Percentiles rank a stretch among this genome's conserved stretches.
These are phyloP conservation scores for Leptoclinus maculatus DNA, from an alignment of 2,797 vertebrate genomes.

Conservation along the genomic window DNA sequence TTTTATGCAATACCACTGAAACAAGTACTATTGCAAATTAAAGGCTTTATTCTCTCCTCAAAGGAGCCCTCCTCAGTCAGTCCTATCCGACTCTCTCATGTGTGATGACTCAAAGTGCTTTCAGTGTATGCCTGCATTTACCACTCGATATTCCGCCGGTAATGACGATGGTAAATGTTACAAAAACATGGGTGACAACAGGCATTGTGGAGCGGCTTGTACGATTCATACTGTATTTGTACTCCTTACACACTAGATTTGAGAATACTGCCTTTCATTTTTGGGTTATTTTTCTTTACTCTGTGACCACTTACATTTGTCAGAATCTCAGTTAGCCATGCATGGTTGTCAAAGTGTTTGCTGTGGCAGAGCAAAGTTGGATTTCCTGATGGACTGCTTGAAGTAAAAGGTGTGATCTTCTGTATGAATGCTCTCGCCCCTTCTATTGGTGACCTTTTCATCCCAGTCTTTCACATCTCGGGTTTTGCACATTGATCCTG, in stretches of 20 bases:
- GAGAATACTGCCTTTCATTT: slow-evolving; percentile 70
- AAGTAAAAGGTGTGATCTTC: slow-evolving; percentile 51
- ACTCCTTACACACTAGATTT: slow-evolving; percentile 45
- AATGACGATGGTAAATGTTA: slow-evolving; percentile 61
- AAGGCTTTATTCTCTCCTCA: slow-evolving; percentile 74
- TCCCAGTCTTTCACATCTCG: slow-evolving; percentile 50
- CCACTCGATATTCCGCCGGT: slow-evolving; percentile 52
- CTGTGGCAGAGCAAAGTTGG: slow-evolving; percentile 31
- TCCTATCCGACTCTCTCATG: slow-evolving; percentile 53
- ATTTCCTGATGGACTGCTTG: slow-evolving; percentile 50
- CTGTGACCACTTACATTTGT: slow-evolving; percentile 38
- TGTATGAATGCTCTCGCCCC: slow-evolving; percentile 60
- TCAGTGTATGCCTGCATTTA: slow-evolving; percentile 70
- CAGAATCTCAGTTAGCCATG: slow-evolving; percentile 43
- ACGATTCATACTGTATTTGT: slow-evolving; percentile 42
- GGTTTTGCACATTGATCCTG: slow-evolving; percentile 73
- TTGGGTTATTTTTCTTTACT: slow-evolving; percentile 40
- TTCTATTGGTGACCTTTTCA: slow-evolving; percentile 58
- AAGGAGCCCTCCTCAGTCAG: slow-evolving; percentile 66
- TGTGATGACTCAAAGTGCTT: slow-evolving; percentile 72
- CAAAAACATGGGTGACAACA: slow-evolving; percentile 45
- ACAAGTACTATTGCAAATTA: slow-evolving; percentile 70
- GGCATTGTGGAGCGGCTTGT: slow-evolving; percentile 46
- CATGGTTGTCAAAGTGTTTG: slow-evolving; percentile 31
- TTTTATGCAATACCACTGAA: slow-evolving; percentile 79